A percentile compares a stretch with the other conserved stretches of the same genome.
These are phyloP conservation scores for Coregonus clupeaformis DNA, from an alignment of 2,113 vertebrate genomes.

Conservation along the genomic window DNA sequence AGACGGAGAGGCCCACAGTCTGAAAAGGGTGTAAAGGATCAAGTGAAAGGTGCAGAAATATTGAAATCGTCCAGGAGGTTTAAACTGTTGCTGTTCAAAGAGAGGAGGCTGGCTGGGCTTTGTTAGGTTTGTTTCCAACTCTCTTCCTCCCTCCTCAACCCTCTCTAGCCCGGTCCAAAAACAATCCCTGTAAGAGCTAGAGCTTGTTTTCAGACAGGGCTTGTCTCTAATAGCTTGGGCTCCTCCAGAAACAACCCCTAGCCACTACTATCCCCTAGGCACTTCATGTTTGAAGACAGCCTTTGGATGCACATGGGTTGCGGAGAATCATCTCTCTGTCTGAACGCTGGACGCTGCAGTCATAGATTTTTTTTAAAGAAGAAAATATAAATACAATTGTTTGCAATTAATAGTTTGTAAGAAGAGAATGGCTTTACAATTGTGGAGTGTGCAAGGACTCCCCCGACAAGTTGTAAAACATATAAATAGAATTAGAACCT, in stretches of 20 bases:
- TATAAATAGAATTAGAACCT: slow-evolving; percentile 70
- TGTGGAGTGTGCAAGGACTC: slow-evolving; percentile 72
- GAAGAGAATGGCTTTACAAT: slow-evolving; percentile 79
- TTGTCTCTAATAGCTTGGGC: too few relatives aligned
- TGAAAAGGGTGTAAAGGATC: not conserved
- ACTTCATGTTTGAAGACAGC: slow-evolving; percentile 51
- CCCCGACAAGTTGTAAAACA: slow-evolving; percentile 69
- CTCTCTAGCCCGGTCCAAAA: slow-evolving; percentile 42
- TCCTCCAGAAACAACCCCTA: slow-evolving; percentile 5
- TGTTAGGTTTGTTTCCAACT: slow-evolving; percentile 30
- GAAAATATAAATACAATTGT: slow-evolving; percentile 64
- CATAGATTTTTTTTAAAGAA: slow-evolving; percentile 63
- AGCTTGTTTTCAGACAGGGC: too few relatives aligned
- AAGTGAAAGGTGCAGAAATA: slow-evolving; percentile 30
- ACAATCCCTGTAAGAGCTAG: not conserved
- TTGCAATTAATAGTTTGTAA: slow-evolving; percentile 90
- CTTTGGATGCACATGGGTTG: slow-evolving; percentile 71
- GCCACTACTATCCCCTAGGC: slow-evolving; percentile 51
- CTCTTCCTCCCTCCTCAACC: slow-evolving; percentile 40
- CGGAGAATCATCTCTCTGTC: slow-evolving; percentile 67
- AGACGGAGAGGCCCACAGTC: slow-evolving; percentile 7
- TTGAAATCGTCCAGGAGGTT: slow-evolving; percentile 49
- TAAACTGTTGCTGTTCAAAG: not conserved
- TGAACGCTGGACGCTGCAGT: slow-evolving; percentile 78
- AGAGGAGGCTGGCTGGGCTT: not conserved